These are phyloP conservation scores for Pantherophis alleghaniensis DNA, from an alignment of 2,797 vertebrate genomes.

Conservation along the genomic window DNA sequence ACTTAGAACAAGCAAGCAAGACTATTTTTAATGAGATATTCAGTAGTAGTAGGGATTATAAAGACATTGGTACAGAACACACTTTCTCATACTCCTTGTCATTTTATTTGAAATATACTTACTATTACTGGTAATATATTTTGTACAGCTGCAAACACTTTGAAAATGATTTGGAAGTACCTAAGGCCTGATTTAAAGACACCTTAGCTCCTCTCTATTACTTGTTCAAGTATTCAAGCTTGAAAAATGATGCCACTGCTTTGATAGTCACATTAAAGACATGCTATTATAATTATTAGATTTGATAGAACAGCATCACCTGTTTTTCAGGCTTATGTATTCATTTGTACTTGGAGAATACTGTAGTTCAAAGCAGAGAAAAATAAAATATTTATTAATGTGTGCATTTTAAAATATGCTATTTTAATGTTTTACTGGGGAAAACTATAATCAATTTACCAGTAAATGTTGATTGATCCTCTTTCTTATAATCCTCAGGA, in stretches of 20 bases:
- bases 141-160: not conserved
- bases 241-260: not conserved
- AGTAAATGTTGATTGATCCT: constrained; percentile 15
- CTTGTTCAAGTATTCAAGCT: not conserved
- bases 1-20: constrained; percentile 33
- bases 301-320: not conserved
- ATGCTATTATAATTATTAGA: not conserved
- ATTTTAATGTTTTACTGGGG: not conserved
- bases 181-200: not conserved
- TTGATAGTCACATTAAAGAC: not conserved
- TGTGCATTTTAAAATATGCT: not conserved
- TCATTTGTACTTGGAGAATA: not conserved
- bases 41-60: constrained; percentile 44
- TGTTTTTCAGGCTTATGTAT: not conserved
- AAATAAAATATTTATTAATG: not conserved
- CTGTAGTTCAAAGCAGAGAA: not conserved
- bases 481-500: constrained; percentile 79
- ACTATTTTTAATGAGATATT: constrained; percentile 24
- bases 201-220: not conserved
- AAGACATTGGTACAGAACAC: constrained; percentile 46
- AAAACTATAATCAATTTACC: not conserved
- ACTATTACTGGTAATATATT: not conserved
- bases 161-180: not conserved
- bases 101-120: not conserved
- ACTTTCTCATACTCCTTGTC: not conserved